Base-by-base conservation (phyloP, 2,113 vertebrate genomes). In the Hippocampus comes region DNA sequence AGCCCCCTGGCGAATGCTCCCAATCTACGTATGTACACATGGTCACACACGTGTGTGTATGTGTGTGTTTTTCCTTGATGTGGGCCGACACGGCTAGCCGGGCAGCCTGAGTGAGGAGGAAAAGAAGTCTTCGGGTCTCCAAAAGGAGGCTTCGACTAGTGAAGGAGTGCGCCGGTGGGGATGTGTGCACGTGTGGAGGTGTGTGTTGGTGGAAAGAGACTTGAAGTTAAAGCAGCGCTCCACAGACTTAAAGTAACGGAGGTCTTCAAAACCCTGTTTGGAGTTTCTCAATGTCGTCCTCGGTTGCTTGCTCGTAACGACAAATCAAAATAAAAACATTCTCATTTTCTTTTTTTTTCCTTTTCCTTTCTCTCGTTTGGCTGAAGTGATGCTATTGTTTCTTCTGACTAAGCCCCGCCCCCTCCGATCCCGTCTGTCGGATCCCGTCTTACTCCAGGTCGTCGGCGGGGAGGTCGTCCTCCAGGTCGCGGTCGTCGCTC, bases 401-500 rank as follows among this genome's bases (percentile, higher is more conserved):
- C 81, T 76, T 86, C 86, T 27, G 53, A 43, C 53, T 17, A 41
- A 56, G 68, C 49, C 30, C 34, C 27, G 64, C 64, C 64, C 43
- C 30, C 64, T 55, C 27, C 25, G 20, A 84, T 81, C 77, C 83
- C 66, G n/a, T 78, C 89, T n/a, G 48, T 18, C 0, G 66, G 67
- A 74, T 86, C 69, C 23, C 23, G 87, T 90, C 83, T 81, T 96
- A 99, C 93, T 97, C 95, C 93, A 98, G 94, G 83, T 98, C 97
- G 85, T 98, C 97, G 46, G 94, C 94, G 0, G 95, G 94, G 83
- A 98, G 94, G 83, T 98, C 97, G 84, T 97, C 96, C 87, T 98
- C 95, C 91, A 97, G 92, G 88, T 98, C 95, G 67, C 96, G 94
- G 81, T 96, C 96, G 30, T 98, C 97, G 0, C 91, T 87, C 9